These are phyloP conservation scores for Philopedon plagiatum DNA, from an alignment of 2,888 invertebrate species.

Conservation along the genomic window DNA sequence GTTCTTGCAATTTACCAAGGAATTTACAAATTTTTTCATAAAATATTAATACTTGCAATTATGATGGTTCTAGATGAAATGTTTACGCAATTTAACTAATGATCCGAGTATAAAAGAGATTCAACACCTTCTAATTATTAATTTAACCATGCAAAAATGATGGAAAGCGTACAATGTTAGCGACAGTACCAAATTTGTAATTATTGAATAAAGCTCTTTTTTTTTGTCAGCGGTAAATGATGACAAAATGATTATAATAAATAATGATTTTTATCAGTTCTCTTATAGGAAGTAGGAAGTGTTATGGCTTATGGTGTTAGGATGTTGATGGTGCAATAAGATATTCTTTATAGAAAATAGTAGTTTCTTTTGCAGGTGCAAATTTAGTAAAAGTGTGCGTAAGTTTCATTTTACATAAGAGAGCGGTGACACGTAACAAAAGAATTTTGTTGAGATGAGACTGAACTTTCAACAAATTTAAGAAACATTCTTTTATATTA, in stretches of 20 bases:
- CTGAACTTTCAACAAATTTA: no score
- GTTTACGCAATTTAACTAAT: no score
- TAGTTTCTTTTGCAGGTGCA: background rate
- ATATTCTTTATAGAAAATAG: conserved; percentile 1
- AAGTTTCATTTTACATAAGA: background rate
- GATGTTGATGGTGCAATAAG: background rate
- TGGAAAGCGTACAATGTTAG: background rate
- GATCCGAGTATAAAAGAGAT: no score
- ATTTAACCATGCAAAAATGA: background rate
- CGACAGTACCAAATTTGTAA: background rate
- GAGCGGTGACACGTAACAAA: no score
- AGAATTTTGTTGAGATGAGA: no score
- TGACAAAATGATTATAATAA: background rate
- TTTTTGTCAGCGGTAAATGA: background rate
- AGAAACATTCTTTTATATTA: no score
- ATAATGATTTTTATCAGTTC: background rate
- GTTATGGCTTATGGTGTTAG: background rate
- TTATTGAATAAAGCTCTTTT: background rate
- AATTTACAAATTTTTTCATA: no score
- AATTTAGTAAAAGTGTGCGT: background rate
- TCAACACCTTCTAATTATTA: no score
- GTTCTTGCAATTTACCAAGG: no score
- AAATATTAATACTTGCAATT: no score
- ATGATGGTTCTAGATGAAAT: no score
- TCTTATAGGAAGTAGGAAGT: background rate